These are phyloP conservation scores for Nasua narica DNA, from an alignment of 2,797 vertebrate species.

Conservation along the genomic window DNA sequence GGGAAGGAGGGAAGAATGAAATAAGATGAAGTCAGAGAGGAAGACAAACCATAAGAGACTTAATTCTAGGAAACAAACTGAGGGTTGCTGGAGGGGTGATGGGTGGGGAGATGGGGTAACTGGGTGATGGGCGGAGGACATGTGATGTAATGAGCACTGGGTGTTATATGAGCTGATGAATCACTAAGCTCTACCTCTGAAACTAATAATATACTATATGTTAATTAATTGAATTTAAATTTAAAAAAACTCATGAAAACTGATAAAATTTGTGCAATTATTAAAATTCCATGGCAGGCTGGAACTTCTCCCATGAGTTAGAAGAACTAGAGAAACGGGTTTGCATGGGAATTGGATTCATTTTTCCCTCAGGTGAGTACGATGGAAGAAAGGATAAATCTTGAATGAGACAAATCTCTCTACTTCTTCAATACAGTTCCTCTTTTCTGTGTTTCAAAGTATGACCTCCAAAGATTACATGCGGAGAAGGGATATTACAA, in stretches of 20 bases:
- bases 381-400: neutral
- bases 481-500: neutral
- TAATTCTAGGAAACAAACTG: neutral
- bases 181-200: neutral
- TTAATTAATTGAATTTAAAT: neutral
- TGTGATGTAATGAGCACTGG: neutral
- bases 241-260: conserved; percentile 7
- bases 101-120: neutral
- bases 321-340: neutral
- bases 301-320: neutral
- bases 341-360: conserved; percentile 1
- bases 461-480: neutral
- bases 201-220: neutral
- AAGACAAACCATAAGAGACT: neutral
- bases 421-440: neutral
- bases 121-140: neutral
- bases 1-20: neutral
- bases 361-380: neutral
- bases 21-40: no score
- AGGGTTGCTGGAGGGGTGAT: neutral
- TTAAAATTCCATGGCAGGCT: neutral
- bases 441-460: neutral
- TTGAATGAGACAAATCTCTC: neutral
- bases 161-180: neutral
- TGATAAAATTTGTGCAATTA: neutral